phyloP scores from a whole-genome alignment of 2,113 vertebrate species.

The Tachuris rubrigastra region DNA sequence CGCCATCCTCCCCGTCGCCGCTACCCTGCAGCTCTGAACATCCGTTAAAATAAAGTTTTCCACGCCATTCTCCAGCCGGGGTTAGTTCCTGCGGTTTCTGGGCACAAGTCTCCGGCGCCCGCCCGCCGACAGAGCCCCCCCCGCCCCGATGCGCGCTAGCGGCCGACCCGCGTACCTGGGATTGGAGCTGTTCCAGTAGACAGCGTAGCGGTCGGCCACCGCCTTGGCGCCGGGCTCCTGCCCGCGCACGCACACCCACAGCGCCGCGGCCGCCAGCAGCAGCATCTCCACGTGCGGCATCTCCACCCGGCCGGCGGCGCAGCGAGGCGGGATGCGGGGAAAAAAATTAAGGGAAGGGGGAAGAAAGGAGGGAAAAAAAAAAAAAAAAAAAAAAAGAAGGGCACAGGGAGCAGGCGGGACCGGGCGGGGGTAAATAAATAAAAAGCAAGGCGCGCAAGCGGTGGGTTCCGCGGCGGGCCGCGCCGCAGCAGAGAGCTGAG shows the following conservation, averaged over 20 bases:
- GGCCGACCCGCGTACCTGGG: conserved; percentile 78
- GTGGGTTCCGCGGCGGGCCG: not conserved
- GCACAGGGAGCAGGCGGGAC: not conserved
- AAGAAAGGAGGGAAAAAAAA: not conserved
- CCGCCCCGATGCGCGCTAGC: not conserved
- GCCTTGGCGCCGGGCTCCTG: conserved; percentile 95
- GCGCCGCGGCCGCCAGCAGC: conserved; percentile 86
- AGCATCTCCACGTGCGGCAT: conserved; percentile 97
- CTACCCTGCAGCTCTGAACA: not conserved
- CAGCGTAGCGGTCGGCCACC: conserved; percentile 95
- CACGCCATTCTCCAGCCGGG: not conserved
- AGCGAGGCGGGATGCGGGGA: not conserved
- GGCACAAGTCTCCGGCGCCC: not conserved
- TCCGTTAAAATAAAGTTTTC: not conserved
- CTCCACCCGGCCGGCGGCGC: conserved; percentile 75
- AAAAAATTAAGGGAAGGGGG: not conserved
- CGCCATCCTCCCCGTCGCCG: too few relatives aligned
- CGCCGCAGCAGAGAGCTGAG: not conserved
- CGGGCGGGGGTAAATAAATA: not conserved
- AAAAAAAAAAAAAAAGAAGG: not conserved
- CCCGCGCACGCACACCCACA: conserved; percentile 93
- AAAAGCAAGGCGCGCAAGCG: not conserved
- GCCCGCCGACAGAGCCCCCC: not conserved
- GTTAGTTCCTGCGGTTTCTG: not conserved
- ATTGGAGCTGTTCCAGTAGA: conserved; percentile 98